These are phyloP conservation scores for Chloroceryle inda DNA, from an alignment of 2,797 vertebrate genomes.

Conservation along the genomic window DNA sequence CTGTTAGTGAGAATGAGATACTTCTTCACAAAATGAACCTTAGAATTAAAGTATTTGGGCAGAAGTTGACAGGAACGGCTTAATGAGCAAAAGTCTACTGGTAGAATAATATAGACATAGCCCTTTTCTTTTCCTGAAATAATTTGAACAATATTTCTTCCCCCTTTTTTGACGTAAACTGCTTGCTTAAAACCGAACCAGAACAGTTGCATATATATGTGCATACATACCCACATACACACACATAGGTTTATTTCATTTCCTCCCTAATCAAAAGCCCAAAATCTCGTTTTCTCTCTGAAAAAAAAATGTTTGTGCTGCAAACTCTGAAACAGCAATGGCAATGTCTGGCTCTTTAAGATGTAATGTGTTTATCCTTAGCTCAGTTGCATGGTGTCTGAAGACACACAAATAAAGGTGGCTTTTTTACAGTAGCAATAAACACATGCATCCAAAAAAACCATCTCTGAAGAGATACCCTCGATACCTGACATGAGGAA, in stretches of 20 bases:
- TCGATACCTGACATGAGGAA: not conserved
- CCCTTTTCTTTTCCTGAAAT: not conserved
- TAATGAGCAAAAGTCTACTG: not conserved
- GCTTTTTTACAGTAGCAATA: not conserved
- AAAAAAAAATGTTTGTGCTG: not conserved
- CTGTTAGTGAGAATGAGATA: not conserved
- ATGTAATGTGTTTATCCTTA: not conserved
- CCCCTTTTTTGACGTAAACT: not conserved
- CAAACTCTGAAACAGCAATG: not conserved
- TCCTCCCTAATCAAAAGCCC: not conserved
- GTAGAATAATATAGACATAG: not conserved
- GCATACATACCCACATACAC: accelerated
- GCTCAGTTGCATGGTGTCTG: not conserved
- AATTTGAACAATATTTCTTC: not conserved
- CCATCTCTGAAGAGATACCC: not conserved
- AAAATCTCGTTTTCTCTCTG: not conserved
- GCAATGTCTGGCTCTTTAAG: not conserved
- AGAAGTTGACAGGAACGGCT: not conserved
- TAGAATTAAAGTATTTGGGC: not conserved
- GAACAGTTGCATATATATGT: not conserved
- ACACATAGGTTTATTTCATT: not conserved
- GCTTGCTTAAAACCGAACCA: not conserved
- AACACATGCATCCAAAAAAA: not conserved
- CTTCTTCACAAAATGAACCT: not conserved
- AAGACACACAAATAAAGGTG: not conserved